Evolutionary conservation across 2,888 invertebrate genomes (phyloP), one percentile per base, ranked within the genome.

Genomic region (Chymomyza procnemis): DNA sequence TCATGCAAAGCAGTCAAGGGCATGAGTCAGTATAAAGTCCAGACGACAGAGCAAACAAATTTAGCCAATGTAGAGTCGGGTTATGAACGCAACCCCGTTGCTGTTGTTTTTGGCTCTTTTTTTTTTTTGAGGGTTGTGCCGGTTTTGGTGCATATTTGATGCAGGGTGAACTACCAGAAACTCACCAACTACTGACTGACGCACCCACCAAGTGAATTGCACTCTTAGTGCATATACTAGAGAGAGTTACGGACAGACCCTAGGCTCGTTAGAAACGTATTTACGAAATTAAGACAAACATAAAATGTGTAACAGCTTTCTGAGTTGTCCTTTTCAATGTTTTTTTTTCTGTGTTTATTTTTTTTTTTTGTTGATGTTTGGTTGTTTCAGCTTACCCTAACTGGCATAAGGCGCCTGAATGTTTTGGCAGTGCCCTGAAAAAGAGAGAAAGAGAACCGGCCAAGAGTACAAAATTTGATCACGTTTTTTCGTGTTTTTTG

Each of bases 371-470:
- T 65, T n/a, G n/a, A n/a, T n/a, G n/a, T n/a, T n/a, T 76, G 73
- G 65, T 79, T 73, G 71, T 84, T 81, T 78, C 84, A 80, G 85
- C 81, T 88, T 88, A 88, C 88, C 88, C 89, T 89, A 86, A 89
- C 89, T 88, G 89, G 89, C 89, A 89, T 88, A 78, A 88, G 75
- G 76, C 89, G 87, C 88, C 89, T 84, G 82, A 88, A 81, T 74
- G 87, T 67, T 68, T 87, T 78, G 78, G 78, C 80, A 80, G 86
- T 84, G 84, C 74, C 78, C 88, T 88, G 88, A 83, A 89, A 89
- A 75, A 86, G 74, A 85, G 65, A 83, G 64, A 77, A 63, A 79
- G 71, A 79, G 68, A 79, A 80, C 87, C 81, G 34, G 75, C 83
- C 64, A 57, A 46, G 66, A 82, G 83, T 82, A 82, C 80, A 87